Evolutionary conservation across 2,797 vertebrate species (phyloP), one percentile per base, ranked within the genome.

Genomic region (Labroides dimidiatus): DNA sequence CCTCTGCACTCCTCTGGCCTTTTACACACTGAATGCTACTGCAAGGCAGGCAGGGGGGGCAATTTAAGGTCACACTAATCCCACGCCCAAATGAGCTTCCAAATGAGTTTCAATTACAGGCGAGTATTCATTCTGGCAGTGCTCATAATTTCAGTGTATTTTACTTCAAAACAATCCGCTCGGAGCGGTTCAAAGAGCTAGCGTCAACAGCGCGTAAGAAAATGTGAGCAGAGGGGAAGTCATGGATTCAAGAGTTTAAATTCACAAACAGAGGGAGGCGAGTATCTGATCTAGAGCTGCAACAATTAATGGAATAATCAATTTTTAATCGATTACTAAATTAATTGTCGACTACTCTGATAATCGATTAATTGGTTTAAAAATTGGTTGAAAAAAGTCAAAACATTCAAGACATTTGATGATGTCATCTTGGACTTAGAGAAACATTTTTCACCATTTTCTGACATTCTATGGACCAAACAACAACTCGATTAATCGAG

Each of bases 11-110:
- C 50, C 54, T 62, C 59, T 65, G 64, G 21, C 23, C 19, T 59
- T 24, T 64, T 36, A 27, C 52, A 48, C 20, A 1, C 23, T 52
- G 63, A 77, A 86, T 77, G 68, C 68, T 82, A 87, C 86, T 75
- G 68, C 45, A 17, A 53, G 69, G 66, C 45, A 62, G 69, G 59
- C 0, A 4, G 71, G 63, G 4, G 71, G 63, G 64, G 69, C 57
- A 59, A 80, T 16, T 42, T 75, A 24, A 68, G 75, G 75, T 78
- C 71, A 71, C 1, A 47, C 77, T 84, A 85, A 49, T 81, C 56
- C 37, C 47, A 21, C 57, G 53, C 65, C 63, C 47, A 72, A 75
- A 74, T 71, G 20, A 59, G 78, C 59, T 68, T 33, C 43, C 47
- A 69, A 77, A 74, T 71, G 20, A 59, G 80, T 59, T 68, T 33